Base-by-base conservation (phyloP, 2,113 vertebrate genomes). In the Meriones unguiculatus region DNA sequence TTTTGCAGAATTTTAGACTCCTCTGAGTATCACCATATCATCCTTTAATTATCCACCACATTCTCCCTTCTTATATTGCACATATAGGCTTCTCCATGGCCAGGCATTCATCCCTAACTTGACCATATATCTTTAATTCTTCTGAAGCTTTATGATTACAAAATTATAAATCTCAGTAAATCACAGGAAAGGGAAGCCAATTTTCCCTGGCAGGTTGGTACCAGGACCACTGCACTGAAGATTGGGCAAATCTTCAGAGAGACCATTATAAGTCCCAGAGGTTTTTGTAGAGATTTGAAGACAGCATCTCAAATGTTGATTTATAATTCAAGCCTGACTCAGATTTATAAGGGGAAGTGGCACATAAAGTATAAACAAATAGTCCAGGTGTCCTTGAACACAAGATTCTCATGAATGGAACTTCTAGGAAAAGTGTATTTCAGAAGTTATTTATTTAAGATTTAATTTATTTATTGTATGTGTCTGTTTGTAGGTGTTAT, bases 341-440 rank as follows among this genome's bases (percentile, higher is more conserved):
- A 76, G 14, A 11, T 41, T 69, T 75, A 22, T 32, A 88, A 35
- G 35, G 17, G 54, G 69, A 62, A 13, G 0, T 65, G 18, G 54
- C 4, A 28, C 5, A 91, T 41, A 87, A 82, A 18, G 18, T 85
- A 73, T 62, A 88, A 72, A 35, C 92, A 5, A 78, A 32, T 88
- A 90, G 41, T 90, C 10, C 65, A 35, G 12, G 7, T 86, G 5
- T 64, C 89, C 11, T 82, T 77, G 11, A 88, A 94, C 76, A 85
- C 30, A 67, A 84, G 5, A 4, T 73, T 95, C 82, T 96, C 22
- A 20, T 78, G 17, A 86, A 91, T 5, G 75, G 25, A 91, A 89
- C 86, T 92, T 95, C 57, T 35, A 78, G 84, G 52, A 80, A 46
- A 91, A 81, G 24, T 72, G 6, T 67, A 8, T 86, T 96, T 91